Base-by-base conservation (phyloP, 2,113 vertebrate genomes). In the Seriola quinqueradiata region DNA sequence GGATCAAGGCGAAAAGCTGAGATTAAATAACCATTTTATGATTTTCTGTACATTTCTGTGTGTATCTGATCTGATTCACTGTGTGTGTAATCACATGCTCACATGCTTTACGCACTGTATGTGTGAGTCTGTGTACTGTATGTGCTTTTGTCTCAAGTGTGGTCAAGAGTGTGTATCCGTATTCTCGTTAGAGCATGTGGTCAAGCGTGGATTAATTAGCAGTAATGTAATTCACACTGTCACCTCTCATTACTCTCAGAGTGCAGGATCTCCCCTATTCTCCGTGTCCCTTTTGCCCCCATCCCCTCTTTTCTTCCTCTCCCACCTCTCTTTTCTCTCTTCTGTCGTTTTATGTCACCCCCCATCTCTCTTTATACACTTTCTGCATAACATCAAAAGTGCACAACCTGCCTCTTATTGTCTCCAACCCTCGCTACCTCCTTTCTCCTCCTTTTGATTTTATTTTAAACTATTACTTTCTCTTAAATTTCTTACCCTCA, bases 201-300 rank as follows among this genome's bases (percentile, higher is more conserved):
- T 93, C 90, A 91, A 89, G 89, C 81, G 61, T 92, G 87, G 63
- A 92, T 88, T 94, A 89, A 92, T 91, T 94, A 93, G 79, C 87
- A 81, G 70, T 89, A 89, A 93, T 90, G 78, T 87, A 86, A 93
- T 92, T 90, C 87, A 81, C 84, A 88, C 75, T 90, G 92, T 92
- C 92, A 79, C 80, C 86, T 92, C 85, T 88, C 81, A 90, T 92
- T 92, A 89, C 73, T 44, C 81, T 88, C 83, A 88, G 42, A 66
- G 68, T 64, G 72, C 80, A 87, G 42, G 63, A 77, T 73, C 70
- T 66, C 61, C 58, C 36, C 46, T 46, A 55, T 57, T 77, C 68
- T 23, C 69, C 75, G 71, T 46, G 67, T 65, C 65, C 8, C 48
- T 25, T 14, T 46, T 71, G 16, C 73, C 67, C 81, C 70, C 54